Base-by-base conservation (phyloP, 2,888 invertebrate genomes). In the Cancer borealis region DNA sequence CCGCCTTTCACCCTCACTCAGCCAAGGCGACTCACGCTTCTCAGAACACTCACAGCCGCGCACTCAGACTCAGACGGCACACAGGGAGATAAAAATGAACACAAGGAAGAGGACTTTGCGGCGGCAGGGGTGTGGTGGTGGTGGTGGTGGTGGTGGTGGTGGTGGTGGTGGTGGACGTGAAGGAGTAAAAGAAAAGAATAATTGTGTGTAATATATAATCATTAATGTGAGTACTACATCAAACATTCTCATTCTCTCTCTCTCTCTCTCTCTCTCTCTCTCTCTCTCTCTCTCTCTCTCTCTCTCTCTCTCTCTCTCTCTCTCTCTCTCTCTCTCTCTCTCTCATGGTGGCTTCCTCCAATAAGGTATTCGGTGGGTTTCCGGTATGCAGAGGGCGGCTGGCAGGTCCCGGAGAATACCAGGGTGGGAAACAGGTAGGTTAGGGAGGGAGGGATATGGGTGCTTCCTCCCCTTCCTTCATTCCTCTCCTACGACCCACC, bases 321-420 rank as follows among this genome's bases (percentile, higher is more conserved):
- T 79, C 79, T 79, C 79, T 79, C 79, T 79, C 79, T 79, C 79
- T 79, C 79, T 79, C 79, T 79, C 79, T 79, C 79, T 79, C 79
- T 79, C 79, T 26, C 79, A 79, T 5, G 79, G 12, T 79, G 79
- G 79, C 79, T 79, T 79, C 79, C 79, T 79, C 79, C 79, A 47
- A 46, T 21, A 88, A 47, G 88, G 46, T n/a, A 47, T 88, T 88
- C 88, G 88, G 46, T 46, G 88, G 47, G 88, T 88, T 88, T 88
- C 88, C 88, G 88, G 88, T 88, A 88, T 88, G 88, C 47, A 47
- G 46, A 45, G 88, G 88, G 46, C 88, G 88, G 88, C 12, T 47
- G 88, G 88, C 47, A 47, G 46, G 47, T 47, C 88, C 88, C 46
- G 79, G 79, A 79, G 79, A 79, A 30, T 79, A 79, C 88, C 14